Evolutionary conservation across 2,797 vertebrate genomes (phyloP).

Genomic region (Sus cebifrons): DNA sequence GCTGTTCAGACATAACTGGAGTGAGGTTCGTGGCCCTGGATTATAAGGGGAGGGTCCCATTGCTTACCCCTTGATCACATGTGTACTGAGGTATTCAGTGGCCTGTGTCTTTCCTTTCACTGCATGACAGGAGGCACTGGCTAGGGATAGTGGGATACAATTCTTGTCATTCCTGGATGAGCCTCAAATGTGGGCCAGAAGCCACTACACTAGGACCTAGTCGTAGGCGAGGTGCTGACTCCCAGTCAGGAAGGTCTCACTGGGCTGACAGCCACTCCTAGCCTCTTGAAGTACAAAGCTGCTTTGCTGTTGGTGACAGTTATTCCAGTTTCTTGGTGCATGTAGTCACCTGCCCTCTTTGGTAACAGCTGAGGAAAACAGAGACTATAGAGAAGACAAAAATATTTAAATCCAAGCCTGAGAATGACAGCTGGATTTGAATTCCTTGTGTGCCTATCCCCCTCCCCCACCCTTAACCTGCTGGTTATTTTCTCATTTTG

Average conservation of each 20-base stretch:
- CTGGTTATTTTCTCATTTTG: not conserved
- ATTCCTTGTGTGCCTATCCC: conserved; percentile 31
- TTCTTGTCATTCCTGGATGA: conserved; percentile 37
- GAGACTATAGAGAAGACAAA: not conserved
- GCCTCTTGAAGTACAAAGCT: not conserved
- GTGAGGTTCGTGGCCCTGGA: not conserved
- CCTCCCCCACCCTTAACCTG: not conserved
- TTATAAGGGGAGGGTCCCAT: not conserved
- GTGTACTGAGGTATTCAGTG: not conserved
- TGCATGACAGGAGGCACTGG: not conserved
- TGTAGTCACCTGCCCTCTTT: not conserved
- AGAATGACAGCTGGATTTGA: not conserved
- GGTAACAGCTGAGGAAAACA: conserved; percentile 41
- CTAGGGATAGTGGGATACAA: not conserved
- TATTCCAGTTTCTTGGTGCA: not conserved
- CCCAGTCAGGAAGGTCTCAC: not conserved
- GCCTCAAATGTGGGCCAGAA: not conserved
- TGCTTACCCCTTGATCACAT: not conserved
- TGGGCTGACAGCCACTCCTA: not conserved
- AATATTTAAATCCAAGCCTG: conserved; percentile 36
- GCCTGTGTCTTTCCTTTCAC: not conserved
- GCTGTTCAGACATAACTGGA: not conserved
- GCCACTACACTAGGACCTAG: not conserved
- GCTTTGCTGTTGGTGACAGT: not conserved
- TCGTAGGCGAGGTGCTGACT: not conserved